A percentile compares a stretch with the other conserved stretches of the same genome.
Conservation (phyloP, 2,113 vertebrate species). For the Toxostoma redivivum region DNA sequence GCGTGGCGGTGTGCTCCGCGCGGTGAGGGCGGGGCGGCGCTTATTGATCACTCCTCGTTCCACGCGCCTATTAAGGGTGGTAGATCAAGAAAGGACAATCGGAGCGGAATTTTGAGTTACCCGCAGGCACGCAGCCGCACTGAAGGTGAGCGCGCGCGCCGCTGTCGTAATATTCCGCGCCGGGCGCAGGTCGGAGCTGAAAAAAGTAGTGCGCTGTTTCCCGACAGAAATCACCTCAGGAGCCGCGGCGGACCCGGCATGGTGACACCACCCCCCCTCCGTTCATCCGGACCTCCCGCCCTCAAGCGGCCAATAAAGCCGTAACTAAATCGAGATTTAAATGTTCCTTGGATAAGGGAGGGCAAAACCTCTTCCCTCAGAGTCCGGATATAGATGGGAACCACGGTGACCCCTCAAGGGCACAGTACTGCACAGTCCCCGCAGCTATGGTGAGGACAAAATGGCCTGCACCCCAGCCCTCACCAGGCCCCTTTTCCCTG, state of each 20-base stretch:
- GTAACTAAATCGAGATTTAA: not conserved
- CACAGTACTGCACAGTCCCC: not conserved
- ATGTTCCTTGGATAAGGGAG: not conserved
- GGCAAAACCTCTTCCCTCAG: not conserved
- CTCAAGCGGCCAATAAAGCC: not conserved
- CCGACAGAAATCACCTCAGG: not conserved
- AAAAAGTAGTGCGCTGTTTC: not conserved
- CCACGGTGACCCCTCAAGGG: not conserved
- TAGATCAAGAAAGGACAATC: not conserved
- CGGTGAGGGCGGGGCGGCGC: not conserved
- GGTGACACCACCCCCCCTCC: not conserved
- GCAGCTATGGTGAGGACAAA: not conserved
- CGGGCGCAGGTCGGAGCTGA: not conserved
- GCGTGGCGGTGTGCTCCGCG: not conserved
- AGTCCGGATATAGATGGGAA: not conserved
- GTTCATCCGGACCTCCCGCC: not conserved
- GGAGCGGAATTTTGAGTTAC: not conserved
- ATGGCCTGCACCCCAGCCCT: not conserved
- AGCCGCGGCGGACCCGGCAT: not conserved
- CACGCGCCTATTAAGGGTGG: not conserved
- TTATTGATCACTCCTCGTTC: not conserved
- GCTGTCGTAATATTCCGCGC: not conserved
- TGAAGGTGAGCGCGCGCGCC: accelerated
- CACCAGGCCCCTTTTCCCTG: not conserved
- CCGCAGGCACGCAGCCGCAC: not conserved